Base-by-base conservation (phyloP, 1,140 invertebrate species). In the Neelides sp. region DNA sequence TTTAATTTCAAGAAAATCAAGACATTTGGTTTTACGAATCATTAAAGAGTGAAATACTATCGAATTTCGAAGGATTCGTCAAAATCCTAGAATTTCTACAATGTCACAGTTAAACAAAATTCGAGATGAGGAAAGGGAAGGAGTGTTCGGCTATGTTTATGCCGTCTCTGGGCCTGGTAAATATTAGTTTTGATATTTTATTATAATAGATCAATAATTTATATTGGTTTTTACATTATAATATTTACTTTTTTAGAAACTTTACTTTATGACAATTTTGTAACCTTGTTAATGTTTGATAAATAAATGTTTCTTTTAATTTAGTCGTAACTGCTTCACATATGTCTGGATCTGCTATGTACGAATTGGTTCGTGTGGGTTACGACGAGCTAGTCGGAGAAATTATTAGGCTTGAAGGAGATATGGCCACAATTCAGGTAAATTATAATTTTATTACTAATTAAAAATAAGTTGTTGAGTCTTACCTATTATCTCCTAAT, bases 341-440 rank as follows among this genome's bases (percentile, higher is more conserved):
- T 65, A 99, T 99, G 96, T 83, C 91, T 54, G 96, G 96, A 55
- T 89, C 95, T 10, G 95, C 95, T 76, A 99, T 99, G 94, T 98
- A 98, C 79, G 96, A 99, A 71, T 69, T 99, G 72, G 96, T 99
- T 44, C 80, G 96, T 65, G 96, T 99, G 7, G 96, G 96, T 13
- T 95, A 99, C 70, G 79, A 82, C 59, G 93, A 98, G 71, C 73
- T 99, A 59, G 96, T 99, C 2, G 96, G 96, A 56, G 96, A 99
- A 74, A 99, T 99, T 68, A 99, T 99, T 73, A 82, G 95, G 69
- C 75, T 99, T 48, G 95, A 99, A 73, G 93, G 93, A 50, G 95
- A 98, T 68, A 92, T 95, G 83, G 96, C 96, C 39, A 99, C 96
- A 52, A 98, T 99, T 69, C 93, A 97, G 78, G 82, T 83, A 67